Conservation (phyloP, 2,888 invertebrate species). For the Eutolmus rufibarbis region DNA sequence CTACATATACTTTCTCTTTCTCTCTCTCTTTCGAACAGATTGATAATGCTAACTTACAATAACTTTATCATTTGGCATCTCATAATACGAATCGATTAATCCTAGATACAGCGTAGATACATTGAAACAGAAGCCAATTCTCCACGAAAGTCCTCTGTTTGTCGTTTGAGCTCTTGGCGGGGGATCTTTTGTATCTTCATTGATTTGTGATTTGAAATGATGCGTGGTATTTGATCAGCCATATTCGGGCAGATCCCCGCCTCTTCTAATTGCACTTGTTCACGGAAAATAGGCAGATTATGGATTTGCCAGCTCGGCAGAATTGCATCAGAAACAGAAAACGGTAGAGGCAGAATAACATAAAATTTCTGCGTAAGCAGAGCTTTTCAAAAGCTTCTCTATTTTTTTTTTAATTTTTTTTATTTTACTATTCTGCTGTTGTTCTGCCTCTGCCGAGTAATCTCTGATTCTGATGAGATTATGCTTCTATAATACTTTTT, state of each 20-base stretch:
- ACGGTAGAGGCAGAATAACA: not conserved
- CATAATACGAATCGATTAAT: constrained; percentile 24
- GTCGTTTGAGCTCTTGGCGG: not conserved
- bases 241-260: not conserved
- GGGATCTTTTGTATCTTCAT: not conserved
- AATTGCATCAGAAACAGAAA: not conserved
- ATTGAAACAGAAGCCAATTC: not conserved
- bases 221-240: not conserved
- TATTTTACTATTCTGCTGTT: not conserved
- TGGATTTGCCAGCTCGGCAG: not conserved
- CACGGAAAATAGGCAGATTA: not conserved
- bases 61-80: constrained; percentile 19
- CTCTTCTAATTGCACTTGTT: constrained; percentile 3
- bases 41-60: constrained; percentile 9
- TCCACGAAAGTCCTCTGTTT: not conserved
- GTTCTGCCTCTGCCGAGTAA: not conserved
- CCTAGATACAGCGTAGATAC: not conserved
- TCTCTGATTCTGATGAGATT: not conserved
- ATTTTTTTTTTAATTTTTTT: not conserved
- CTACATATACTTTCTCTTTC: constrained; percentile 16
- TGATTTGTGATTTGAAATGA: not conserved
- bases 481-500: not conserved
- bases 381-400: not conserved
- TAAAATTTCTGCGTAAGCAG: not conserved
- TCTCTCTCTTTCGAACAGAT: not conserved